A percentile compares a stretch with the other conserved stretches of the same genome.
Conservation (phyloP, 2,888 invertebrate genomes). For the Ametastegia equiseti region DNA sequence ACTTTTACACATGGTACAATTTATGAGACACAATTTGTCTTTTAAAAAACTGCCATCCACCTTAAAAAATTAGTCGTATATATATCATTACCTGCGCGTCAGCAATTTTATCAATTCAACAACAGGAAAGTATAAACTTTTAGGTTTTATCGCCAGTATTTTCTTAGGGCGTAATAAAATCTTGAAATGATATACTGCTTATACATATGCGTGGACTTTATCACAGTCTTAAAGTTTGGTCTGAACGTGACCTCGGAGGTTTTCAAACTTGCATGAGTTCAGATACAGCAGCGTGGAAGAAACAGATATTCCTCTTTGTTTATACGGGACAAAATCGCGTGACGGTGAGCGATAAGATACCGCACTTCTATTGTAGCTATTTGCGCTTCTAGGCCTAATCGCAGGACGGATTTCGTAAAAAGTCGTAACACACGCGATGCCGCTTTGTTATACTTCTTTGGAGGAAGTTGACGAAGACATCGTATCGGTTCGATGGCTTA, state of each 20-base stretch:
- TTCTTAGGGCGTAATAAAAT: constrained; percentile 4
- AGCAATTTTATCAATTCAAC: constrained; percentile 14
- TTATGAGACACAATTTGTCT: background rate
- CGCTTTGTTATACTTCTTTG: background rate
- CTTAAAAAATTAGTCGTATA: background rate
- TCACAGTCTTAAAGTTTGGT: constrained; percentile 22
- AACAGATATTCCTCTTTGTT: background rate
- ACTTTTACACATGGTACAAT: too few species aligned
- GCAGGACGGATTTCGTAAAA: background rate
- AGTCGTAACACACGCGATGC: background rate
- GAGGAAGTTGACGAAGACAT: background rate
- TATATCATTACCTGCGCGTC: constrained; percentile 1
- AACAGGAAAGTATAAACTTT: background rate
- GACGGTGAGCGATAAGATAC: constrained; percentile 24
- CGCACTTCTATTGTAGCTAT: background rate
- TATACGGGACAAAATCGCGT: background rate
- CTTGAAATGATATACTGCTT: background rate
- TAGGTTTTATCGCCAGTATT: background rate
- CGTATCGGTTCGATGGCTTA: background rate
- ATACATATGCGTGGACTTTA: constrained; percentile 12
- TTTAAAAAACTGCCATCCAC: background rate
- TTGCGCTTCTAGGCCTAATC: background rate
- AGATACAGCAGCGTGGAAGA: background rate
- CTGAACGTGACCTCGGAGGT: constrained; percentile 10
- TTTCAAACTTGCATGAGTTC: background rate